These are phyloP conservation scores for Allobates femoralis DNA, from an alignment of 2,797 vertebrate species.

Conservation along the genomic window DNA sequence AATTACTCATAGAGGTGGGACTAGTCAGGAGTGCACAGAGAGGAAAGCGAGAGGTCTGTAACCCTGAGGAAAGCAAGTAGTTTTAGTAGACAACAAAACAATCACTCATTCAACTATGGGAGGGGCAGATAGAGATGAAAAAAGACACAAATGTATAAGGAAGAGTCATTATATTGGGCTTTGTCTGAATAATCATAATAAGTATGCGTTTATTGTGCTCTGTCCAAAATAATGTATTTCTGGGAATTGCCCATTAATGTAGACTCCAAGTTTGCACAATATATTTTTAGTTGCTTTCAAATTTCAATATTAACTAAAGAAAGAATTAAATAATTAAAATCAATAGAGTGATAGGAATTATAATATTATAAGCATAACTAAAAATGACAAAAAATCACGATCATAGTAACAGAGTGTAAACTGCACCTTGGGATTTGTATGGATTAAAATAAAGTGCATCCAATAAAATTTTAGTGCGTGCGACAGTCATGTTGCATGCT, in stretches of 20 bases:
- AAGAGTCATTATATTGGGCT: no score
- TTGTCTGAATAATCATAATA: no score
- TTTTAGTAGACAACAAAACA: no score
- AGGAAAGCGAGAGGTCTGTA: no score
- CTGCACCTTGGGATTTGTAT: background rate
- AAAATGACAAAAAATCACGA: background rate
- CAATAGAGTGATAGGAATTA: background rate
- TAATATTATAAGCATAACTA: background rate
- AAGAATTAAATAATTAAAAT: background rate
- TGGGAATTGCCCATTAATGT: background rate
- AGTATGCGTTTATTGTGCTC: no score
- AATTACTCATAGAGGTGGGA: no score
- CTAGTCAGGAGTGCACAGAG: no score
- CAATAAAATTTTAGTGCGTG: slow-evolving; percentile 60
- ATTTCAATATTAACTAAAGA: background rate
- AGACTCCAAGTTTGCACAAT: background rate
- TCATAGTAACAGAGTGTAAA: background rate
- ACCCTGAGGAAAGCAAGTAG: no score
- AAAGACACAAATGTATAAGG: no score
- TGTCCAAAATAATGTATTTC: no score
- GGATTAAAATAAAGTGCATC: slow-evolving; percentile 5
- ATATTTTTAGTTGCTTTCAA: background rate
- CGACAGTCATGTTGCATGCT: slow-evolving; percentile 70
- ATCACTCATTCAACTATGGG: no score
- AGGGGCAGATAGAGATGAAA: no score